Percentiles rank a stretch among this genome's conserved stretches.
Conservation (phyloP, 2,888 invertebrate species). For the Drosophila maculinotata region DNA sequence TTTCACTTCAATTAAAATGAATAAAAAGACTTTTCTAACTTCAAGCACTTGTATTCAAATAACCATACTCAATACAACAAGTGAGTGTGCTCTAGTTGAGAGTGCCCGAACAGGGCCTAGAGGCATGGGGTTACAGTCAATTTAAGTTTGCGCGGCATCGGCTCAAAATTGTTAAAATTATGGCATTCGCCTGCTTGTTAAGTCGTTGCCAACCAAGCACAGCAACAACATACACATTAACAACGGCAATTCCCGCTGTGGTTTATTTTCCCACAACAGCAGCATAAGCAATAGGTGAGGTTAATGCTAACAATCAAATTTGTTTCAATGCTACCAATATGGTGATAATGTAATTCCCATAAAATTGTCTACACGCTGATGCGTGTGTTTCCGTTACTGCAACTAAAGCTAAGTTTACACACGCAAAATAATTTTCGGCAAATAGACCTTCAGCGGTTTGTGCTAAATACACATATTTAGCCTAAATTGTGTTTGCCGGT, state of each 20-base stretch:
- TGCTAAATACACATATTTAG: too few species aligned
- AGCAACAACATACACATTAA: conserved; percentile 41
- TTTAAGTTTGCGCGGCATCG: conserved; percentile 26
- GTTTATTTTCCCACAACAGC: conserved; percentile 55
- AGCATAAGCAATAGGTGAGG: conserved; percentile 47
- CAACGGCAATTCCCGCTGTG: conserved; percentile 66
- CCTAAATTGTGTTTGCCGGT: too few species aligned
- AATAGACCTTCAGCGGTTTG: too few species aligned
- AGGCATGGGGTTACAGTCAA: too few species aligned
- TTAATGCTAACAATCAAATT: conserved; percentile 72
- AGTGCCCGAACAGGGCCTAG: too few species aligned
- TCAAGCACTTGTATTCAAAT: too few species aligned
- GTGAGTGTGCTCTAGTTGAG: too few species aligned
- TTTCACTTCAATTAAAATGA: too few species aligned
- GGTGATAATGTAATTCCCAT: conserved; percentile 71
- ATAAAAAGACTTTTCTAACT: too few species aligned
- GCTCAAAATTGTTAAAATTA: conserved; percentile 72
- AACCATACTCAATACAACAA: too few species aligned
- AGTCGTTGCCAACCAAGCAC: conserved; percentile 34
- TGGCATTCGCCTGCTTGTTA: conserved; percentile 63
- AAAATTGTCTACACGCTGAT: conserved; percentile 49
- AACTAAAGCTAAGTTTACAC: too few species aligned
- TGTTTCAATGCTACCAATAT: conserved; percentile 62
- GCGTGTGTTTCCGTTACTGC: conserved; percentile 2
- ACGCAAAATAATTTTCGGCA: too few species aligned